phyloP scores from a whole-genome alignment of 2,797 vertebrate genomes.

The Lutjanus campechanus region DNA sequence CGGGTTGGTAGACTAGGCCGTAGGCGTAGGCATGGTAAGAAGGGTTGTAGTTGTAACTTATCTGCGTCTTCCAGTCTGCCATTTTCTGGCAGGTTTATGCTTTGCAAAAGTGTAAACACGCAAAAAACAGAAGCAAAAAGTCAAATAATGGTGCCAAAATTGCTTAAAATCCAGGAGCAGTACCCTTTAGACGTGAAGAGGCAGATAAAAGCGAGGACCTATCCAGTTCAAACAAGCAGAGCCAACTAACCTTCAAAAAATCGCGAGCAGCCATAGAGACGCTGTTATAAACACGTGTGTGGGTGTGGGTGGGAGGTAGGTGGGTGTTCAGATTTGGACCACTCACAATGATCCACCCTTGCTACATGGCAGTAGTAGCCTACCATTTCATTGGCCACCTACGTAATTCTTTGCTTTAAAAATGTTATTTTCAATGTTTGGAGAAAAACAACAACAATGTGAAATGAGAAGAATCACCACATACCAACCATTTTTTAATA shows the following conservation, averaged over 20 bases:
- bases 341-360: too few species aligned
- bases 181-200: fast-evolving
- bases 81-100: conserved; percentile 38
- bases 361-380: fast-evolving
- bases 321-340: background rate
- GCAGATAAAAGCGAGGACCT: background rate
- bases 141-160: fast-evolving
- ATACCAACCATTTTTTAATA: too few species aligned
- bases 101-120: background rate
- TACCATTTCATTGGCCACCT: background rate
- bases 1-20: conserved; percentile 76
- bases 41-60: conserved; percentile 80
- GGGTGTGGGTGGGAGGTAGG: conserved; percentile 31
- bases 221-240: fast-evolving
- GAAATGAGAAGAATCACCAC: background rate
- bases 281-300: conserved; percentile 47
- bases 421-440: background rate
- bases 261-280: fast-evolving
- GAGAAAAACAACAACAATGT: too few species aligned
- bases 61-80: conserved; percentile 84
- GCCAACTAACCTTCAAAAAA: background rate
- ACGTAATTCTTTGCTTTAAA: background rate
- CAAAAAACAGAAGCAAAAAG: background rate
- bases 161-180: fast-evolving
- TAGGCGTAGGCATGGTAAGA: conserved; percentile 83